Evolutionary conservation across 2,888 invertebrate species (phyloP), one percentile per base, ranked within the genome.

Genomic region (Melinaea menophilus): DNA sequence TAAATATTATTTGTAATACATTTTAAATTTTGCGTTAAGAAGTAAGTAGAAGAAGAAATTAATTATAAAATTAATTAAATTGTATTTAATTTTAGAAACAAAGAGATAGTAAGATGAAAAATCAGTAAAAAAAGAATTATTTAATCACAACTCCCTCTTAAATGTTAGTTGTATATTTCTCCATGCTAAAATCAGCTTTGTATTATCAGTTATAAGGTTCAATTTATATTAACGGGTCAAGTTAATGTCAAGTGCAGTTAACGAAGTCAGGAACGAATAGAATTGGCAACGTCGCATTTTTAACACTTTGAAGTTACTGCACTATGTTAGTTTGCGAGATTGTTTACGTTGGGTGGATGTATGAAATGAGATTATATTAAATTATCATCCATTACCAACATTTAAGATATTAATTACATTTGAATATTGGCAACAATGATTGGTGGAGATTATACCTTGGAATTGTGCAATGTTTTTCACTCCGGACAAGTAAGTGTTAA

Each of bases 401-500:
- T 71, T 69, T 64, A 68, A 75, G 66, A 66, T 56, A 61, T 66
- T 37, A 71, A 67, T 58, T 68, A 69, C 71, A 62, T 60, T 58
- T 60, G 59, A 60, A 45, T 58, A 31, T 62, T 55, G 63, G 63
- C 48, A 41, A 93, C 88, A 76, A 95, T 95, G 95, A 94, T 95
- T 71, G 94, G 95, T 60, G 94, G 94, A 79, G 97, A 97, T 78
- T 97, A 96, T 85, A 94, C 95, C 58, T 91, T 98, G 79, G 97
- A 98, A 81, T 92, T 97, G 72, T 94, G 95, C 76, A 97, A 96
- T 85, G 95, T 98, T 63, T 97, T 95, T 78, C 96, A 97, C 82
- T 96, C 96, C 45, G 96, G 96, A 65, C 95, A 96, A 92, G 96
- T 96, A 82, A 90, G 92, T 82, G 33, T 35, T 31, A 35, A n/a